These are phyloP conservation scores for Aleiodes sp. DNA, from an alignment of 1,140 invertebrate species.

Conservation along the genomic window DNA sequence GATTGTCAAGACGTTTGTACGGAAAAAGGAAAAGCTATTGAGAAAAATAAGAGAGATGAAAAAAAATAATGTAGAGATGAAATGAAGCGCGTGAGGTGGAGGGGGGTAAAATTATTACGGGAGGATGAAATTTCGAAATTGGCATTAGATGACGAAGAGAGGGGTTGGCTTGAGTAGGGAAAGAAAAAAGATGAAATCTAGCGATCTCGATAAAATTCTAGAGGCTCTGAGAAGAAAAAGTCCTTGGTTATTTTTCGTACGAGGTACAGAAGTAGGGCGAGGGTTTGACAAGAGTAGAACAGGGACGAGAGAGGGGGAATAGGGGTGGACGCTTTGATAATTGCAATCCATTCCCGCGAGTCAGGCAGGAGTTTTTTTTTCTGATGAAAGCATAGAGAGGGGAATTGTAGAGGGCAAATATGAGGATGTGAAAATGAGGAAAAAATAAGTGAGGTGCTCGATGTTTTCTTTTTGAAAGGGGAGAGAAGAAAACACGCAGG, in stretches of 20 bases:
- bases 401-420: slow-evolving; percentile 25
- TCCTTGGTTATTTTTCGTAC: slow-evolving; percentile 17
- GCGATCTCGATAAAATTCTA: slow-evolving; percentile 18
- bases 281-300: slow-evolving; percentile 19
- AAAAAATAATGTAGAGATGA: background rate
- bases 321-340: slow-evolving; percentile 49
- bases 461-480: background rate
- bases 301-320: slow-evolving; percentile 18
- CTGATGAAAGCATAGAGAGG: slow-evolving; percentile 39
- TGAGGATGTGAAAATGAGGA: slow-evolving; percentile 16
- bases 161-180: slow-evolving; percentile 33
- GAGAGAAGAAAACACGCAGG: no score
- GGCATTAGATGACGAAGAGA: slow-evolving; percentile 25
- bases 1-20: no score
- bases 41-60: background rate
- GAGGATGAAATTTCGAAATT: slow-evolving; percentile 57
- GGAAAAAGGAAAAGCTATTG: slow-evolving; percentile 9
- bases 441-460: background rate
- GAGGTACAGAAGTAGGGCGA: background rate
- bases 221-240: slow-evolving; percentile 19
- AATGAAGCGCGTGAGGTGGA: slow-evolving; percentile 30
- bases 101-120: slow-evolving; percentile 56
- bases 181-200: slow-evolving; percentile 5
- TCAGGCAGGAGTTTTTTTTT: slow-evolving; percentile 29
- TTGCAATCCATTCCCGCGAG: slow-evolving; percentile 51